phyloP scores from a whole-genome alignment of 2,113 vertebrate genomes.

The Naja naja region DNA sequence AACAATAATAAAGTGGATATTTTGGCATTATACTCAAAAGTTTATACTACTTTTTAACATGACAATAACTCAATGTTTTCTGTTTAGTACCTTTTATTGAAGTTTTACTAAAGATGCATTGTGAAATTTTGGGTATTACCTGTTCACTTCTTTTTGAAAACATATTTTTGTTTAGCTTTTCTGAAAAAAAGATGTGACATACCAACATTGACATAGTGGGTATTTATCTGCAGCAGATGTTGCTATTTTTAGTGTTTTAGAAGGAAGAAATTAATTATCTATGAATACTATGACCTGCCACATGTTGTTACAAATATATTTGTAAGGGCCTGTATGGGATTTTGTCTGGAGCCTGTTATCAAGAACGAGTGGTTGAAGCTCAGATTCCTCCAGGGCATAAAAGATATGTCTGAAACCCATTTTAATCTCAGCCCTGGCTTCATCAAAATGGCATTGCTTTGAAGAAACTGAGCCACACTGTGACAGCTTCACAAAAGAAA shows the following conservation, averaged over 20 bases:
- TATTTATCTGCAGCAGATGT: background rate
- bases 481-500: background rate
- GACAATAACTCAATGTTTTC: background rate
- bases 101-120: background rate
- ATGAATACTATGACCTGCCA: background rate
- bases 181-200: background rate
- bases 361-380: background rate
- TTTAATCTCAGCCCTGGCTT: background rate
- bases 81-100: background rate
- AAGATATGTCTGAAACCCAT: background rate
- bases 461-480: background rate
- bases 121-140: background rate
- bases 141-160: background rate
- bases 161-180: background rate
- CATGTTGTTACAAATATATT: background rate
- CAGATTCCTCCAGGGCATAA: background rate
- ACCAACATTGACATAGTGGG: background rate
- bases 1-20: background rate
- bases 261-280: background rate
- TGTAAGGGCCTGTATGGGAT: background rate
- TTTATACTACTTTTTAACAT: background rate
- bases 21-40: background rate
- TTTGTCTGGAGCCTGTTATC: background rate
- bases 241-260: background rate
- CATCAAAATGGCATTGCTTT: background rate